Evolutionary conservation across 2,113 vertebrate genomes (phyloP), one percentile per base, ranked within the genome.

Genomic region (Brachyhypopomus gauderio): DNA sequence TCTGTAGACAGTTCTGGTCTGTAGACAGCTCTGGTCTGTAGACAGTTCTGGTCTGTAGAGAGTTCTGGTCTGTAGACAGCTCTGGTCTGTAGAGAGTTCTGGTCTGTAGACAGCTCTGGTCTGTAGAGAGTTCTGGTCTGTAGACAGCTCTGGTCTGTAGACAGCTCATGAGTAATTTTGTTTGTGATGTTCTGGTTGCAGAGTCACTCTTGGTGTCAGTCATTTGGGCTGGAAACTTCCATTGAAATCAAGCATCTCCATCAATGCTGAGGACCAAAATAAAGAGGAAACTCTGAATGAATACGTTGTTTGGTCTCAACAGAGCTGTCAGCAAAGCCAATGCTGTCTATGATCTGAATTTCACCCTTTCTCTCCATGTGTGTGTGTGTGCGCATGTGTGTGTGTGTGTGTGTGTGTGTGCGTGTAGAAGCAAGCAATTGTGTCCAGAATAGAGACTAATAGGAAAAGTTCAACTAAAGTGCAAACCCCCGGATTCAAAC

Each of bases 341-440:
- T 25, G 72, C 19, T 45, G 36, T 41, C 36, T 73, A 7, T 64
- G 56, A 58, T 64, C 58, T 64, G 17, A 22, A 38, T 38, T 25
- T 66, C 17, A 25, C 41, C 73, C 23, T 73, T 17, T 80, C 58
- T 45, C 16, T 80, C 58, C 72, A 48, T 73, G 27, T 14, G 23
- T 36, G 62, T 36, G 63, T 56, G 63, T 78, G 83, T 34, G 78
- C 59, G 52, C 72, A 79, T 77, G 73, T 16, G 66, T 83, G 30
- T 48, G 14, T 52, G 36, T 52, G 36, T 20, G 3, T 55, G 75
- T 36, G 41, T 55, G 41, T 56, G 62, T 55, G 64, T 34, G 62
- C 36, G 64, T 48, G 45, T 19, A 56, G 27, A 64, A 56, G 62
- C 67, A 14, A 14, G 34, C 22, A 8, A 34, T 59, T 23, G 36